Evolutionary conservation across 37 sponge, comb jelly and placozoan genomes (phyloP), one percentile per base, ranked within the genome.

Genomic region (Agelas oroides): DNA sequence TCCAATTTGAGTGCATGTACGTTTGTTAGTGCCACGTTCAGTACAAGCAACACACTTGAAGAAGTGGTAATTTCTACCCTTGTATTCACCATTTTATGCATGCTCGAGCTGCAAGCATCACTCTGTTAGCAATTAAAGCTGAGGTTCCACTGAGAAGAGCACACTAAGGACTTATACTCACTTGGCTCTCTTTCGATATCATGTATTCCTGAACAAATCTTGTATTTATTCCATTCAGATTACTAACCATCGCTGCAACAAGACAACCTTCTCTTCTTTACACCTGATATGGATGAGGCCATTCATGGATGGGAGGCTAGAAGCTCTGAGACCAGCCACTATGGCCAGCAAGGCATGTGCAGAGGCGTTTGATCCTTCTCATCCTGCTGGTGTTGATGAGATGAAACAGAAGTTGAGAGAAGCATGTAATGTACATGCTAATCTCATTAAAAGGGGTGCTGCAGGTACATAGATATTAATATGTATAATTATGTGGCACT

Each of bases 231-330:
- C 24, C 36, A 21, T 73, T 20, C 79, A 95, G 90, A 81, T 93
- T 57, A 94, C 94, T 2, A 90, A 86, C 80, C 91, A 90, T 60
- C 75, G 89, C 18, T 56, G 76, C 39, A 83, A 69, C 72, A 81
- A 88, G 31, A 57, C 52, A 62, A 75, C 59, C 46, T 86, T 90
- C 16, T 78, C 92, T 0, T 85, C 94, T 24, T 96, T 93, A 64
- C 94, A 96, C 85, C 91, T 92, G 11, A 88, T 92, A 59, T 91
- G 94, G 38, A 96, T 94, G 24, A 91, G 92, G 34, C 94, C 93
- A 0, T 96, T 91, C 94, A 91, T 85, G 35, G 91, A 90, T 81
- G 97, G 97, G 21, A 58, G 97, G 30, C 94, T 94, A n/a, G 97
- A 96, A 65, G 91, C 94, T 23, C 56, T 96, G 15, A 79, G 97